These are phyloP conservation scores for Phasianus colchicus DNA, from an alignment of 2,113 vertebrate species.

Conservation along the genomic window DNA sequence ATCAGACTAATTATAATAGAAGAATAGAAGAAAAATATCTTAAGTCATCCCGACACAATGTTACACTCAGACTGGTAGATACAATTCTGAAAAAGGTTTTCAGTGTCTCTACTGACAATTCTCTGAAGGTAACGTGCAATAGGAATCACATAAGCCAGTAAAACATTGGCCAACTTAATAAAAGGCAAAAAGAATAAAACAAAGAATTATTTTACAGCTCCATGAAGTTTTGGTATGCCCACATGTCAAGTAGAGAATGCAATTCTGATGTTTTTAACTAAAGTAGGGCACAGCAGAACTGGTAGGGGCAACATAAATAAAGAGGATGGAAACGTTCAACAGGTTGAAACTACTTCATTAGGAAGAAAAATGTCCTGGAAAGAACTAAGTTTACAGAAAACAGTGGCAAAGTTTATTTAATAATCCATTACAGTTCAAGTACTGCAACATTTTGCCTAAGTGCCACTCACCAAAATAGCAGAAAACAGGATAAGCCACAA, in stretches of 20 bases:
- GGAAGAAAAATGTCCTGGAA: neutral
- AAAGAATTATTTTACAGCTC: neutral
- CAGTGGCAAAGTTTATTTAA: neutral
- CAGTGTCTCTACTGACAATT: neutral
- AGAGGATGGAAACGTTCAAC: neutral
- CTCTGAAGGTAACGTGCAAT: neutral
- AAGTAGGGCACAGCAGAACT: neutral
- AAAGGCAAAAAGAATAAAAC: neutral
- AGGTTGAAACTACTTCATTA: neutral
- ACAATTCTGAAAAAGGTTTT: neutral
- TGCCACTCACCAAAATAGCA: neutral
- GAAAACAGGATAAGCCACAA: neutral
- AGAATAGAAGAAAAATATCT: neutral
- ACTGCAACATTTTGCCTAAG: neutral
- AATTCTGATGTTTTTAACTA: neutral
- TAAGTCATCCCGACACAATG: neutral
- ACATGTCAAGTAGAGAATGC: neutral
- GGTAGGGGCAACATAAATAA: neutral
- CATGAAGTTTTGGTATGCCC: neutral
- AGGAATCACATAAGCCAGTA: neutral
- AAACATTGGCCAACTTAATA: neutral
- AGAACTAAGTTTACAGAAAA: neutral
- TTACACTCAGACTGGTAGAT: neutral
- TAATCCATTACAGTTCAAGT: neutral
- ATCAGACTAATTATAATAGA: neutral